Percentiles rank a stretch among this genome's conserved stretches.
Evolutionary conservation across 2,888 invertebrate genomes (phyloP).

Genomic region (Eubasilissa splendida): DNA sequence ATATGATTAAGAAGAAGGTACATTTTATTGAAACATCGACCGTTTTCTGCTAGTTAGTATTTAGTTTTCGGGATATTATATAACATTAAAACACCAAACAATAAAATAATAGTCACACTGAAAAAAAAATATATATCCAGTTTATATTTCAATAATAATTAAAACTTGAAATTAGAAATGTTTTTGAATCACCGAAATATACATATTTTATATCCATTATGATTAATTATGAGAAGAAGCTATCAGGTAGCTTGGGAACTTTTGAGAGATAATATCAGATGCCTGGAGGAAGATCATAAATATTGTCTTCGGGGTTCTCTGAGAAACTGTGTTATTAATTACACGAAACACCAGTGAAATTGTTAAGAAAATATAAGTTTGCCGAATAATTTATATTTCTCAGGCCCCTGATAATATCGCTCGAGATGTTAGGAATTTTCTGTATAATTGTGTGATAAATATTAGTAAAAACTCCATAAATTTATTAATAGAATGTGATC

Average conservation of each 20-base stretch:
- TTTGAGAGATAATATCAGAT: conserved; percentile 35
- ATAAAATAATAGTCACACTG: too few species aligned
- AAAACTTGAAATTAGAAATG: conserved; percentile 14
- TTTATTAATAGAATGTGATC: too few species aligned
- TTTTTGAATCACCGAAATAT: background rate
- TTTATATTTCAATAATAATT: background rate
- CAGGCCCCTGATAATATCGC: background rate
- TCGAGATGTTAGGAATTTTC: background rate
- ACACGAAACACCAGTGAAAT: conserved; percentile 19
- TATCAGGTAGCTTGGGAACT: conserved; percentile 38
- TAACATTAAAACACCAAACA: too few species aligned
- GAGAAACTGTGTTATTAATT: conserved; percentile 35
- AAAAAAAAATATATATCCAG: too few species aligned
- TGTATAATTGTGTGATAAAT: conserved; percentile 8
- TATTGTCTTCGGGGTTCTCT: conserved; percentile 27
- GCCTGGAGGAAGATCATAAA: conserved; percentile 26
- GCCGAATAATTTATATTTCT: conserved; percentile 27
- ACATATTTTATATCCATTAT: background rate
- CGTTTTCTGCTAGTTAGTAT: too few species aligned
- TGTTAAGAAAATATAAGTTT: conserved; percentile 32
- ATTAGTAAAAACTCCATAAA: background rate
- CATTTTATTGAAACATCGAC: too few species aligned
- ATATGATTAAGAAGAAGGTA: too few species aligned
- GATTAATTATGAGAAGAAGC: conserved; percentile 18
- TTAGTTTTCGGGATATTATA: too few species aligned